These are phyloP conservation scores for Plebejus anna DNA, from an alignment of 2,888 invertebrate genomes.

Conservation along the genomic window DNA sequence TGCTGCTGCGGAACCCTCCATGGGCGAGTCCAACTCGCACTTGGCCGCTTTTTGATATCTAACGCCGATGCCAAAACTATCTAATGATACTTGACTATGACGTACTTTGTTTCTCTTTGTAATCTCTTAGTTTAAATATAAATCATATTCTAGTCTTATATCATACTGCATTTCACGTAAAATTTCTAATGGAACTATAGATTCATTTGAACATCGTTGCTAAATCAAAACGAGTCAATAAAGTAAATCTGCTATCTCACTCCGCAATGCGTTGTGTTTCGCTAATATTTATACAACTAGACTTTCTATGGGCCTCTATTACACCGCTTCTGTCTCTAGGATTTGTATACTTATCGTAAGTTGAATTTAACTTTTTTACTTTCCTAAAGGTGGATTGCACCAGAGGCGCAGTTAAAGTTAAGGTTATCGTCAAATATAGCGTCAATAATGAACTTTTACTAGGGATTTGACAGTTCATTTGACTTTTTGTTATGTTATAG, in stretches of 20 bases:
- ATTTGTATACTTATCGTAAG: background rate
- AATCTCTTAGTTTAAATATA: background rate
- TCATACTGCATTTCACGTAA: background rate
- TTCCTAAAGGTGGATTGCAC: too few species aligned
- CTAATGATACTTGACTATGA: too few species aligned
- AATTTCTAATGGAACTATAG: constrained; percentile 30
- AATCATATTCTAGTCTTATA: background rate
- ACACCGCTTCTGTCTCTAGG: constrained; percentile 43
- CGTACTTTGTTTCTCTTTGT: background rate
- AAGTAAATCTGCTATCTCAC: constrained; percentile 56
- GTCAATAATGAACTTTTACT: too few species aligned
- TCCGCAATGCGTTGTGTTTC: constrained; percentile 54
- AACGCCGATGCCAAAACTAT: too few species aligned
- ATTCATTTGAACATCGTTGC: constrained; percentile 43
- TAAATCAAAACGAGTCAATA: constrained; percentile 51
- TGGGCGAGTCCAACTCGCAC: too few species aligned
- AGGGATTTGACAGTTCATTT: too few species aligned
- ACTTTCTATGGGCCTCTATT: constrained; percentile 40
- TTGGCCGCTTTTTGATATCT: too few species aligned
- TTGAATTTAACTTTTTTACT: too few species aligned
- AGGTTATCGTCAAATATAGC: too few species aligned
- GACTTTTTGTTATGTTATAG: too few species aligned
- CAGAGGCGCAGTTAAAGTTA: too few species aligned
- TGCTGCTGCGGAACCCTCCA: too few species aligned
- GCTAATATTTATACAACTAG: constrained; percentile 59